Percentiles rank a stretch among this genome's conserved stretches.
Evolutionary conservation across 2,113 vertebrate genomes (phyloP).

Genomic region (Sclerurus mexicanus): DNA sequence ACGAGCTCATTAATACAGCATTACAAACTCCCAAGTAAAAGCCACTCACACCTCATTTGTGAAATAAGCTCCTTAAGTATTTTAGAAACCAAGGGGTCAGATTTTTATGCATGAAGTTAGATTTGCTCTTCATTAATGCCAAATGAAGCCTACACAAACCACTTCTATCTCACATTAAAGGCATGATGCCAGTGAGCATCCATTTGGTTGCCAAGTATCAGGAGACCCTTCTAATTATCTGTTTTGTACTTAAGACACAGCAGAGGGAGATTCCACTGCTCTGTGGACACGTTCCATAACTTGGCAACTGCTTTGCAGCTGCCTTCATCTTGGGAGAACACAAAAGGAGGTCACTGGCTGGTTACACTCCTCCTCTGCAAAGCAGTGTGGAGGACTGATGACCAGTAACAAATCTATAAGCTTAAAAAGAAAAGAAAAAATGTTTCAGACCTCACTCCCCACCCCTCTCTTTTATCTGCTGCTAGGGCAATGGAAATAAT

Average conservation of each 20-base stretch:
- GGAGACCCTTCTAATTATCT: slow-evolving; percentile 65
- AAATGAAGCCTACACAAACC: slow-evolving; percentile 52
- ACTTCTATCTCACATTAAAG: slow-evolving; percentile 62
- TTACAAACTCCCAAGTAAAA: slow-evolving; percentile 42
- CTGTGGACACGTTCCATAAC: slow-evolving; percentile 39
- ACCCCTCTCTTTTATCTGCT: not conserved
- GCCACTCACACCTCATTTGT: slow-evolving; percentile 56
- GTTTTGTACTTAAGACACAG: slow-evolving; percentile 48
- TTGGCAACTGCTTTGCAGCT: slow-evolving; percentile 41
- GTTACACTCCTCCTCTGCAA: not conserved
- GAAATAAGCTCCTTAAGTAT: slow-evolving; percentile 60
- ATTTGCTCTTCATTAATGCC: slow-evolving; percentile 67
- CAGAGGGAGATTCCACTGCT: slow-evolving; percentile 50
- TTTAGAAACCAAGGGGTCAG: slow-evolving; percentile 38
- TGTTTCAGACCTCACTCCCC: not conserved
- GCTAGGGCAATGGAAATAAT: not conserved
- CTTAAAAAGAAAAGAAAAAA: not conserved
- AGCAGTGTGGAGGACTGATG: not conserved
- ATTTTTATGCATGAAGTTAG: slow-evolving; percentile 55
- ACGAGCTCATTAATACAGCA: slow-evolving; percentile 17
- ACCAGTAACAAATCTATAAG: not conserved
- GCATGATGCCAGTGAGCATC: slow-evolving; percentile 61
- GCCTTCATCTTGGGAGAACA: not conserved
- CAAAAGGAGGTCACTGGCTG: not conserved
- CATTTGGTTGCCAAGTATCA: slow-evolving; percentile 62